Conservation (phyloP, 2,888 invertebrate species). For the Acanthosoma haemorrhoidale region DNA sequence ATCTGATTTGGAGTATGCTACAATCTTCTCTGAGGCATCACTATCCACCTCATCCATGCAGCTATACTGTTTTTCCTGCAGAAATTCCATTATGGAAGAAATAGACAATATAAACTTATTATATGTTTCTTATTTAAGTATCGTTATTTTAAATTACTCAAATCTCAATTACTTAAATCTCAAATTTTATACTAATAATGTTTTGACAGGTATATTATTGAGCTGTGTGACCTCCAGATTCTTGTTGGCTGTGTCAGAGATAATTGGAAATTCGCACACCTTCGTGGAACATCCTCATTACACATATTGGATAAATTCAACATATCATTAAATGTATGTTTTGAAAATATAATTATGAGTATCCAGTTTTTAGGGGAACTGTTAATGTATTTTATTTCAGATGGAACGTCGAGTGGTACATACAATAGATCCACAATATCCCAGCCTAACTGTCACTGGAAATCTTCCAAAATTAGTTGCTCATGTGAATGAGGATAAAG, state of each 20-base stretch:
- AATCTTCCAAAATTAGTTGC: constrained; percentile 80
- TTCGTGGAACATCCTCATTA: constrained; percentile 74
- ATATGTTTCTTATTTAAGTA: too few relatives aligned
- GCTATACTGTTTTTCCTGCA: too few relatives aligned
- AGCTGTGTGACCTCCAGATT: constrained; percentile 78
- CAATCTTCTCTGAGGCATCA: too few relatives aligned
- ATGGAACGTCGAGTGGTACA: constrained; percentile 74
- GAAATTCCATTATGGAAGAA: too few relatives aligned
- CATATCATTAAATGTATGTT: constrained; percentile 55
- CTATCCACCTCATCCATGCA: too few relatives aligned
- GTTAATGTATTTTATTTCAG: constrained; percentile 49
- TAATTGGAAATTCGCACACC: constrained; percentile 82
- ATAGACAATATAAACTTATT: too few relatives aligned
- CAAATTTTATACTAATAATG: neutral
- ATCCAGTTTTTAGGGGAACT: neutral
- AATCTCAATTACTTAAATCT: too few relatives aligned
- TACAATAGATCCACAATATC: constrained; percentile 81
- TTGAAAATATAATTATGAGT: neutral
- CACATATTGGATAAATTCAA: constrained; percentile 80
- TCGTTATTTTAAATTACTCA: too few relatives aligned
- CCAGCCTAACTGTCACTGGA: constrained; percentile 74
- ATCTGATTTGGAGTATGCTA: too few relatives aligned
- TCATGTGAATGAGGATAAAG: constrained; percentile 87
- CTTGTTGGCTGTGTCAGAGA: constrained; percentile 82
- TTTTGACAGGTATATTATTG: constrained; percentile 52